phyloP scores from a whole-genome alignment of 2,797 vertebrate genomes.

The Mormyrops boulengeri region DNA sequence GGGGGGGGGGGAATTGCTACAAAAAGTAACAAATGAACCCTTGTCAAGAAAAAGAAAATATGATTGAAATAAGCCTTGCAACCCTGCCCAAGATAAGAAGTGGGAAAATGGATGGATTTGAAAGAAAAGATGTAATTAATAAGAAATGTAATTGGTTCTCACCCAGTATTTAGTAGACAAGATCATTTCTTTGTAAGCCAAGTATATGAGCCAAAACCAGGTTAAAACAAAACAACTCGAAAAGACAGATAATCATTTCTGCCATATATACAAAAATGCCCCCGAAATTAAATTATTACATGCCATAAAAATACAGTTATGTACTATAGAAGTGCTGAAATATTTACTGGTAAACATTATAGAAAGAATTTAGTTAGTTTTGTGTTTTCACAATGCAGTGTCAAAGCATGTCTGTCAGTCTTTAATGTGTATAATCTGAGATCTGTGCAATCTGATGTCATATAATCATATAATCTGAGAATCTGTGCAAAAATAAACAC shows the following conservation, averaged over 20 bases:
- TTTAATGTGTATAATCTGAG: not conserved
- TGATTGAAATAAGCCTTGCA: not conserved
- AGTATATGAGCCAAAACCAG: not conserved
- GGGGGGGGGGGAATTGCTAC: not conserved
- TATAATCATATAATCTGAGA: no score
- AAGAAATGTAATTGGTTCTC: not conserved
- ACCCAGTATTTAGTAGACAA: not conserved
- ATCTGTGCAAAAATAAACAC: not conserved
- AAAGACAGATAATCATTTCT: not conserved
- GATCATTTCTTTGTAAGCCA: not conserved
- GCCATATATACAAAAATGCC: not conserved
- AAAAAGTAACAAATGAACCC: not conserved
- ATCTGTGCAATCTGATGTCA: not conserved
- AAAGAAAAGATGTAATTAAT: not conserved
- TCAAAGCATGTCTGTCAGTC: not conserved
- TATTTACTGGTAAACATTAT: not conserved
- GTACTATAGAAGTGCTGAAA: not conserved
- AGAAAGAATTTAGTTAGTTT: not conserved
- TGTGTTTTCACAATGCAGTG: not conserved
- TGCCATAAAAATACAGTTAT: not conserved
- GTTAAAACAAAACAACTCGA: not conserved
- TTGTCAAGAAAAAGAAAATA: not conserved
- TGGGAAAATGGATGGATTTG: not conserved
- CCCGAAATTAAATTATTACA: not conserved
- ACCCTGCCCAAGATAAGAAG: not conserved